Evolutionary conservation across 2,888 invertebrate genomes (phyloP), one percentile per base, ranked within the genome.

Genomic region (Lasioglossum vierecki): DNA sequence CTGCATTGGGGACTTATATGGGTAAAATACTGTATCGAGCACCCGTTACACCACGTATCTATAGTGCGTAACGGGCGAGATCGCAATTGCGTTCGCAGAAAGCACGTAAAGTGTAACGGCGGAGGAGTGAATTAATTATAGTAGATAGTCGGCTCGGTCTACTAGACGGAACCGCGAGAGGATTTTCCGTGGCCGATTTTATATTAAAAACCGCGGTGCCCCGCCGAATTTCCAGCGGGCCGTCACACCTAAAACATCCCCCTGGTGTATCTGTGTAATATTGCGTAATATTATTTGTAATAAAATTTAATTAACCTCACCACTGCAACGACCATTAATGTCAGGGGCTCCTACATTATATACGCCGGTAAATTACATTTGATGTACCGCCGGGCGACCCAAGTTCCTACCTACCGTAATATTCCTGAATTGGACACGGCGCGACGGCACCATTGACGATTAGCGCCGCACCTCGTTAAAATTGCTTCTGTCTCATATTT

Each of bases 271-370:
- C 79, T 57, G 44, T 22, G 79, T 82, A 83, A 90, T 89, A 87
- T 87, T 41, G 74, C 84, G 84, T 86, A 87, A 91, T 92, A 90
- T 90, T 91, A 91, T 90, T 90, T 85, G 86, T 84, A 90, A 90
- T 88, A 86, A 91, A 92, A 92, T 91, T 90, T 88, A 91, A 93
- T 92, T 91, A 92, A 90, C 89, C 82, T 70, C 78, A 75, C 76
- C 76, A 78, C 78, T 79, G 86, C 81, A 80, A 87, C 81, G 75
- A 60, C 83, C 88, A 91, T 92, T 89, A 91, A 79, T 77, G 84
- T 86, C 87, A 63, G 70, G 77, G 35, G 71, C 60, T 77, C 57
- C 71, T 83, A 80, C 81, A 87, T 89, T 85, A 90, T 88, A 85
- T 79, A 70, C 68, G 76, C 53, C 70, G 80, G 77, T 88, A 88